Conservation (phyloP, 2,113 vertebrate genomes). For the Strix aluco region DNA sequence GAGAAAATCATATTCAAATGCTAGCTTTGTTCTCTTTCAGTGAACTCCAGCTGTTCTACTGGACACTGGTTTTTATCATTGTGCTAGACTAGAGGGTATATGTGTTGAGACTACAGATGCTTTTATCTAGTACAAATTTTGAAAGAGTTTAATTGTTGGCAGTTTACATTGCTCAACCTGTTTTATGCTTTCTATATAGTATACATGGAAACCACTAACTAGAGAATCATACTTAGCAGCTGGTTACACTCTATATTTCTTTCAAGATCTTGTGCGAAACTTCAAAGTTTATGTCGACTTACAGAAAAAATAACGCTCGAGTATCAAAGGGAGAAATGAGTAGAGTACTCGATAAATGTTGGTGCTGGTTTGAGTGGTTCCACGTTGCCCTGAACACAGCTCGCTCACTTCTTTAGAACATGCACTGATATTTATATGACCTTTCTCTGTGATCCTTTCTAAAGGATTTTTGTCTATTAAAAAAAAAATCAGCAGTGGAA, state of each 20-base stretch:
- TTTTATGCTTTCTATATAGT: not conserved
- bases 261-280: not conserved
- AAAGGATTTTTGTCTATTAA: not conserved
- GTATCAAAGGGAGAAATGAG: conserved; percentile 53
- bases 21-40: not conserved
- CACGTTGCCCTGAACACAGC: not conserved
- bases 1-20: not conserved
- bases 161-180: not conserved
- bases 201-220: not conserved
- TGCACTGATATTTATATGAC: conserved; percentile 19
- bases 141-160: conserved; percentile 2
- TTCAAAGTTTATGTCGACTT: conserved; percentile 37
- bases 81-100: not conserved
- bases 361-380: conserved; percentile 50
- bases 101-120: conserved; percentile 21
- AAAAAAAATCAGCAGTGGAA: not conserved
- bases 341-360: not conserved
- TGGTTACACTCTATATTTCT: conserved; percentile 17
- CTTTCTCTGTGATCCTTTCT: not conserved
- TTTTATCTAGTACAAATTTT: conserved; percentile 49
- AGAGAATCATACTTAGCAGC: not conserved
- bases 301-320: not conserved
- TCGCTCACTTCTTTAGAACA: conserved; percentile 2
- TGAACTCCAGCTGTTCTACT: not conserved
- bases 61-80: not conserved